Base-by-base conservation (phyloP, 2,888 invertebrate species). In the Trissolcus japonicus region DNA sequence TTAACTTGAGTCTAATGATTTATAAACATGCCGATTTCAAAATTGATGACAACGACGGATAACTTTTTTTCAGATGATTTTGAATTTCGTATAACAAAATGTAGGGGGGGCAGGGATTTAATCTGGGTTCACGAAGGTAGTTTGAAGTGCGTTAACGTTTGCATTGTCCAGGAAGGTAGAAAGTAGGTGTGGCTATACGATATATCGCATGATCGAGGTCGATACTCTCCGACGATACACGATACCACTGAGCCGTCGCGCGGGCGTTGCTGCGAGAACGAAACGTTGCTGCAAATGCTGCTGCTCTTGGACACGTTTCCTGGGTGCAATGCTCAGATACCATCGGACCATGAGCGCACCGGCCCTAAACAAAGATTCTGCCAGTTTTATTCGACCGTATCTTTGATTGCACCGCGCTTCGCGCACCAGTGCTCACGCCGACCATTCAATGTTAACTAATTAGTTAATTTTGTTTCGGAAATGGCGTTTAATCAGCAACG, bases 121-220 rank as follows among this genome's bases (percentile, higher is more conserved):
- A 71, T 71, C 67, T 16, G 66, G 55, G 56, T 66, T 56, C 50
- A 61, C 46, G 54, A 50, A 40, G 61, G 40, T 14, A 25, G 35
- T 46, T 71, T 50, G n/a, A 60, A 53, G 65, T 78, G 73, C 68
- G 73, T 73, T 43, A 60, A 63, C 57, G 65, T 62, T 65, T 62
- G 67, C 60, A 82, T 84, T 81, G 83, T 82, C 80, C 81, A 81
- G 80, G 81, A 84, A 82, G 82, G 81, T 84, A 83, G 83, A 86
- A 86, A 84, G 84, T 85, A 82, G 86, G 85, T 81, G 85, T 83
- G 86, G 78, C 81, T 72, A 35, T 35, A 77, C 71, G 80, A 82
- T 82, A 80, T 81, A 83, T 81, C 81, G 81, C 73, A 63, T 78
- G 80, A 78, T 81, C 79, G 79, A 80, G 82, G 81, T 81, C 82